Base-by-base conservation (phyloP, 2,888 invertebrate genomes). In the Pyrgus malvae region DNA sequence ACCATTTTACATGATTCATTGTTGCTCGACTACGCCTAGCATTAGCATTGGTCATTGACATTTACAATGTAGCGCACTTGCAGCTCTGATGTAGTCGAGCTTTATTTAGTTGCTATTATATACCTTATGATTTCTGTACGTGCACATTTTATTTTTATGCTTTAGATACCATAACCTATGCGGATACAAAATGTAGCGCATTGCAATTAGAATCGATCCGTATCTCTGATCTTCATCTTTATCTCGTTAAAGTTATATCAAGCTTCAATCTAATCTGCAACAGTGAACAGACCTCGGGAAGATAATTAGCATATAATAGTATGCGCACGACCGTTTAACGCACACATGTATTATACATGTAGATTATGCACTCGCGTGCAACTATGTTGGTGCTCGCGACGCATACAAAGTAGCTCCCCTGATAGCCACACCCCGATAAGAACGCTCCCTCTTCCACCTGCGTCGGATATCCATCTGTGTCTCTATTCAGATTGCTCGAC, bases 371-470 rank as follows among this genome's bases (percentile, higher is more conserved):
- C 64, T 77, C 62, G 74, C 73, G 73, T 83, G 78, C 77, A 78
- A 68, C 73, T 75, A 80, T 80, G 76, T 76, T 74, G 61, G 57
- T 63, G 59, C 70, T 71, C 66, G 70, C 74, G 74, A 67, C 74
- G 81, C 79, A 83, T 83, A 81, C 76, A 79, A 78, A 85, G 77
- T 79, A 78, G 68, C 64, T 67, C 63, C n/a, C n/a, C 76, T 78
- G 77, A 78, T 80, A 83, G 78, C 83, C 87, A 83, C 88, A 87
- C 85, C 87, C 85, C 71, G 78, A 78, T 76, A 75, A 73, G 64
- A 63, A 56, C 62, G 67, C 73, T 66, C 81, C 80, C 81, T 72
- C 64, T 82, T 74, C 59, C 71, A 74, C 78, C 64, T 76, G 64
- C 62, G 64, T 56, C 55, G 50, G 62, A 65, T 61, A 60, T 57